Percentiles rank a stretch among this genome's conserved stretches.
Conservation (phyloP, 2,797 vertebrate species). For the Acanthurus lineatus region DNA sequence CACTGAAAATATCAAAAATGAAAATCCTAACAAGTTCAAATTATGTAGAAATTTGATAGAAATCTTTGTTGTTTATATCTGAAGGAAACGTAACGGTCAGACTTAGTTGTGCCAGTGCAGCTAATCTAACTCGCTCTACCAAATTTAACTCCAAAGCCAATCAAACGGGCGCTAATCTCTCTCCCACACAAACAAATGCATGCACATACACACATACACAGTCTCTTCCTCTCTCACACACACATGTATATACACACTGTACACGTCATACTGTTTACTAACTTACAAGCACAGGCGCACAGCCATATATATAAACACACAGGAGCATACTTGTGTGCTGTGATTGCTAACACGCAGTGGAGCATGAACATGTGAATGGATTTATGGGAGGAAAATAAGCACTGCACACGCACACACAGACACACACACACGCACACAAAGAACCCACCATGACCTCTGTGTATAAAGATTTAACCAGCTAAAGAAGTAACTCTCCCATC, state of each 20-base stretch:
- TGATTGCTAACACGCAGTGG: slow-evolving; percentile 27
- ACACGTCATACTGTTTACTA: slow-evolving; percentile 2
- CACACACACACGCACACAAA: slow-evolving; percentile 31
- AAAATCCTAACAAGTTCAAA: neutral
- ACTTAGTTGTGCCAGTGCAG: neutral
- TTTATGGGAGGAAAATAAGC: slow-evolving; percentile 63
- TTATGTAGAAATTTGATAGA: neutral
- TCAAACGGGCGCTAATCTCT: slow-evolving; percentile 66
- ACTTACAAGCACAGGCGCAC: neutral
- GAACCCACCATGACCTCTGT: slow-evolving; percentile 53
- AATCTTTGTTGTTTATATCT: neutral
- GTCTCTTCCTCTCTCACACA: neutral
- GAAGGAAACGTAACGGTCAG: slow-evolving; percentile 5
- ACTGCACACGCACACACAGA: slow-evolving; percentile 18
- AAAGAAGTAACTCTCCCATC: slow-evolving; percentile 55
- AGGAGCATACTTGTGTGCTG: neutral
- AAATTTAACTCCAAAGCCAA: slow-evolving; percentile 81
- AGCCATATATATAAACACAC: slow-evolving; percentile 28
- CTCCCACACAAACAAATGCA: slow-evolving; percentile 20
- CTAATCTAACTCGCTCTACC: slow-evolving; percentile 59
- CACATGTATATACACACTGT: neutral
- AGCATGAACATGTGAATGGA: slow-evolving; percentile 55
- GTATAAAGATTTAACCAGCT: slow-evolving; percentile 68
- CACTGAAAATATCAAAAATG: neutral
- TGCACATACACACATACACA: neutral